Evolutionary conservation across 1,140 invertebrate genomes (phyloP), one percentile per base, ranked within the genome.

Genomic region (Uloborus diversus): DNA sequence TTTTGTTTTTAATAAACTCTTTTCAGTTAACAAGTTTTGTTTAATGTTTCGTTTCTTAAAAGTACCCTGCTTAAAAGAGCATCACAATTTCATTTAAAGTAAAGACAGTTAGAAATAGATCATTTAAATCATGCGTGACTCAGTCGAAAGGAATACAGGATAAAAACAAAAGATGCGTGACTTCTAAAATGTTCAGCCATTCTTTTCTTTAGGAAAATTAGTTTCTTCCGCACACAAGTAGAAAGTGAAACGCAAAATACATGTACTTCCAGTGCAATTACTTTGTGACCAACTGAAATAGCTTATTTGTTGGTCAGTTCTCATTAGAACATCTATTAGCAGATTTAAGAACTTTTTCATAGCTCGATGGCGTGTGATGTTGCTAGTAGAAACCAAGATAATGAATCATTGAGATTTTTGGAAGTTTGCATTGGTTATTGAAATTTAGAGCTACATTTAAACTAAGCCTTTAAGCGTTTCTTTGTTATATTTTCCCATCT

Each of bases 41-140:
- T n/a, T n/a, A n/a, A n/a, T n/a, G n/a, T n/a, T n/a, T n/a, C n/a
- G n/a, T n/a, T n/a, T n/a, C n/a, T n/a, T n/a, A n/a, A n/a, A n/a
- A n/a, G n/a, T n/a, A n/a, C n/a, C n/a, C n/a, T n/a, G n/a, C n/a
- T n/a, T n/a, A n/a, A n/a, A n/a, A n/a, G n/a, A n/a, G n/a, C n/a
- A n/a, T n/a, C n/a, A n/a, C n/a, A n/a, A n/a, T n/a, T n/a, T n/a
- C n/a, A n/a, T n/a, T n/a, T n/a, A n/a, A n/a, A n/a, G n/a, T n/a
- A n/a, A n/a, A n/a, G n/a, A n/a, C n/a, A n/a, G n/a, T n/a, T n/a
- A n/a, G n/a, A n/a, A n/a, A 23, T 30, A 20, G 23, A 20, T 33
- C 17, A 71, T 71, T 71, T 71, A 27, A 32, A 71, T 71, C 59
- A 33, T 71, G 69, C 69, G 69, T 71, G 69, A 71, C 69, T 42